Conservation (phyloP, 2,113 vertebrate genomes). For the Chloebia gouldiae region DNA sequence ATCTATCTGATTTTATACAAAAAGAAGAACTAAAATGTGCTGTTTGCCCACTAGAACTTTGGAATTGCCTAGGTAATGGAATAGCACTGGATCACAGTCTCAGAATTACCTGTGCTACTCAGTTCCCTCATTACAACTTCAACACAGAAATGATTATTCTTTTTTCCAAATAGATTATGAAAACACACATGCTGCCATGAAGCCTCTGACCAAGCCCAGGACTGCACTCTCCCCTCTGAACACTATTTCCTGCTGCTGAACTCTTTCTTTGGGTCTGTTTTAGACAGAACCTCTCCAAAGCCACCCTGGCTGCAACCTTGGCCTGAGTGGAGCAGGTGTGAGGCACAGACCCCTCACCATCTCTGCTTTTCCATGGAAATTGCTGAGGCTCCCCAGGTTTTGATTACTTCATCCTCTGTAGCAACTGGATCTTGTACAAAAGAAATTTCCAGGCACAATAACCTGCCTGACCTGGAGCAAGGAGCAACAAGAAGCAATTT, state of each 20-base stretch:
- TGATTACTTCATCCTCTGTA: background rate
- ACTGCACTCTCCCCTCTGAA: background rate
- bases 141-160: rapidly evolving
- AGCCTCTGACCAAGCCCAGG: background rate
- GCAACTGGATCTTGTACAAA: background rate
- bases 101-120: background rate
- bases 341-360: rapidly evolving
- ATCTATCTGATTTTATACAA: background rate
- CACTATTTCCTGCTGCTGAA: background rate
- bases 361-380: background rate
- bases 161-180: background rate
- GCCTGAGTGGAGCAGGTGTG: background rate
- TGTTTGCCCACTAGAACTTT: background rate
- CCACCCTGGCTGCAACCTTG: background rate
- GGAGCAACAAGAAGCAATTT: background rate
- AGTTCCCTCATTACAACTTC: background rate
- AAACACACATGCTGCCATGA: rapidly evolving
- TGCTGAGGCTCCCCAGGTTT: background rate
- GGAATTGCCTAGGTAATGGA: background rate
- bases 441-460: background rate
- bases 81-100: background rate
- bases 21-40: background rate
- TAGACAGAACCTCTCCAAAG: background rate
- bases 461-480: background rate
- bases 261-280: background rate